Evolutionary conservation across 2,797 vertebrate species (phyloP).

Genomic region (Anomalospiza imberbis): DNA sequence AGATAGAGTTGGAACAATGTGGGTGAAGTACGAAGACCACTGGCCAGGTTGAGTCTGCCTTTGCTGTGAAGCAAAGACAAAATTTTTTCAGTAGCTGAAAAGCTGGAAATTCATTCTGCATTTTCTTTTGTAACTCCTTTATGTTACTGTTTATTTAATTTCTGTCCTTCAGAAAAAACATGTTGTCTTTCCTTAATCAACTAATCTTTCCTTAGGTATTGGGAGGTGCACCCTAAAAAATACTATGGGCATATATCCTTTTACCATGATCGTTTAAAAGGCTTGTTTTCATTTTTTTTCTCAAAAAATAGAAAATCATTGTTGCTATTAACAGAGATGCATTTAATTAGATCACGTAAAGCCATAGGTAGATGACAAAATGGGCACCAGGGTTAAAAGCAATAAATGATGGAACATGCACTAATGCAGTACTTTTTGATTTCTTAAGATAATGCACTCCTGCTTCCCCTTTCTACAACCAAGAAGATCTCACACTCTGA

Average conservation of each 20-base stretch:
- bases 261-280: neutral
- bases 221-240: neutral
- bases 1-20: neutral
- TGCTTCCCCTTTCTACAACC: constrained; percentile 72
- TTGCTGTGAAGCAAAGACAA: neutral
- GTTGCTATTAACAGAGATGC: neutral
- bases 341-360: neutral
- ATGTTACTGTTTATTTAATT: neutral
- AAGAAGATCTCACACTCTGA: constrained; percentile 89
- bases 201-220: neutral
- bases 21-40: neutral
- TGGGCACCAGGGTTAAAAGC: neutral
- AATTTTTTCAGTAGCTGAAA: neutral
- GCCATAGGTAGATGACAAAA: neutral
- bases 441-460: constrained; percentile 68
- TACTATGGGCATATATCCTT: neutral
- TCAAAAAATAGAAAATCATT: neutral
- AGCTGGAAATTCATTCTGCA: neutral
- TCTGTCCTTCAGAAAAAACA: neutral
- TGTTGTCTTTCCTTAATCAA: neutral
- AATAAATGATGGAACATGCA: neutral
- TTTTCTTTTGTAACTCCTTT: neutral
- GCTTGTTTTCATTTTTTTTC: neutral
- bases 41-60: neutral
- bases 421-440: constrained; percentile 31